Percentiles rank a stretch among this genome's conserved stretches.
These are phyloP conservation scores for Ranitomeya variabilis DNA, from an alignment of 2,113 vertebrate genomes.

Conservation along the genomic window DNA sequence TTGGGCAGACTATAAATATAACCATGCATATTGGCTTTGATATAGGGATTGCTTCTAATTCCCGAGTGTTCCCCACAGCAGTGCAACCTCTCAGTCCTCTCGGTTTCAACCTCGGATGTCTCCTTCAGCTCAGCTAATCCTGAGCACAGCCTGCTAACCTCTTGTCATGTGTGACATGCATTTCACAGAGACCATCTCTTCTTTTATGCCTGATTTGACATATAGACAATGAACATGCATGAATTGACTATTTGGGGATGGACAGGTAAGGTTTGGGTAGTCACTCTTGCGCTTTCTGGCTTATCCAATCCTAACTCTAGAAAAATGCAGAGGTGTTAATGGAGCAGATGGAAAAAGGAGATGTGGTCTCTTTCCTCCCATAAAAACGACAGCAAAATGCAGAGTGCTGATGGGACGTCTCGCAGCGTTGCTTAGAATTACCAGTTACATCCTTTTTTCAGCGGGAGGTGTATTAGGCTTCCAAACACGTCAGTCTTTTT, in stretches of 20 bases:
- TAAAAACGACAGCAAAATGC: not conserved
- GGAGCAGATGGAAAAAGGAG: not conserved
- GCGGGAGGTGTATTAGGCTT: too few relatives aligned
- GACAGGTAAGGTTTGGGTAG: not conserved
- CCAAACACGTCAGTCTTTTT: too few relatives aligned
- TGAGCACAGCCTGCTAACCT: not conserved
- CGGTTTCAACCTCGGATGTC: not conserved
- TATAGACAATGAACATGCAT: not conserved
- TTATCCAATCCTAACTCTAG: not conserved
- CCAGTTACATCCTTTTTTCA: too few relatives aligned
- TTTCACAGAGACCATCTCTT: not conserved
- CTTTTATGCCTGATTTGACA: not conserved
- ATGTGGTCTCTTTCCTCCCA: not conserved
- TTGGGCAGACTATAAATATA: constrained; percentile 2
- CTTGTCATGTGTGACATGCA: not conserved
- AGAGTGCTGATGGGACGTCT: not conserved
- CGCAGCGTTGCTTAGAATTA: too few relatives aligned
- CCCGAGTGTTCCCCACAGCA: not conserved
- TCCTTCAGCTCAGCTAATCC: not conserved
- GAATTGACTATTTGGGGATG: not conserved
- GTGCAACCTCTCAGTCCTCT: not conserved
- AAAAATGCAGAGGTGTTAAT: not conserved
- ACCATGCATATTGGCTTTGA: not conserved
- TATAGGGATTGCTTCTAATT: constrained; percentile 22
- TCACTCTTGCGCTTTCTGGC: not conserved